Percentiles rank a stretch among this genome's conserved stretches.
Conservation (phyloP, 2,888 invertebrate species). For the Punctoribates punctum region DNA sequence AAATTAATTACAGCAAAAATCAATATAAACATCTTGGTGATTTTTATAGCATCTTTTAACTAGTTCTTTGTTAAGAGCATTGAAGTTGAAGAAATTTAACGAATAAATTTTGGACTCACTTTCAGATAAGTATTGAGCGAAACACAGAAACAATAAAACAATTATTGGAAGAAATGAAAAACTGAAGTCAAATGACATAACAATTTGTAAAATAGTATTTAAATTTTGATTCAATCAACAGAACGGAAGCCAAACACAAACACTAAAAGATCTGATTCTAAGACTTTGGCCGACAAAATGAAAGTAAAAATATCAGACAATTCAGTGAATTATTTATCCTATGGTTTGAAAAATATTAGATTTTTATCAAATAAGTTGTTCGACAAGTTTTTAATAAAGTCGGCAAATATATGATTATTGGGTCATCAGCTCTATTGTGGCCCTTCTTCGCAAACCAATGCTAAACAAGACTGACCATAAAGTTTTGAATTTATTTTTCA, state of each 20-base stretch:
- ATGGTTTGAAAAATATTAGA: not conserved
- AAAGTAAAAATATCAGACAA: not conserved
- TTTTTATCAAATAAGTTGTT: not conserved
- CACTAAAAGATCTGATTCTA: not conserved
- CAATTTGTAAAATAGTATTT: not conserved
- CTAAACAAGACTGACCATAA: too few relatives aligned
- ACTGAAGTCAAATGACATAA: not conserved
- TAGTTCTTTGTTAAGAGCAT: too few relatives aligned
- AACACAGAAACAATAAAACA: not conserved
- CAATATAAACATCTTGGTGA: too few relatives aligned
- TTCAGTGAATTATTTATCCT: not conserved
- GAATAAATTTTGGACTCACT: not conserved
- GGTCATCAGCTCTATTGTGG: conserved; percentile 21
- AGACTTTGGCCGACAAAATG: conserved; percentile 13
- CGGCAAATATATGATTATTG: conserved; percentile 8
- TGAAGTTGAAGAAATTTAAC: too few relatives aligned
- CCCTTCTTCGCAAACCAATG: too few relatives aligned
- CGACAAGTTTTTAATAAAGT: not conserved
- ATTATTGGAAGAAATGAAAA: not conserved
- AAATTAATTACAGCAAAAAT: too few relatives aligned
- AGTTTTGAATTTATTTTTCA: too few relatives aligned
- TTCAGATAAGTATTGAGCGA: not conserved
- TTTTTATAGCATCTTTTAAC: too few relatives aligned
- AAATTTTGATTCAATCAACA: not conserved
- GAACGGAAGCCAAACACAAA: not conserved